Conservation (phyloP, 2,888 invertebrate species). For the Lithophane leautieri region DNA sequence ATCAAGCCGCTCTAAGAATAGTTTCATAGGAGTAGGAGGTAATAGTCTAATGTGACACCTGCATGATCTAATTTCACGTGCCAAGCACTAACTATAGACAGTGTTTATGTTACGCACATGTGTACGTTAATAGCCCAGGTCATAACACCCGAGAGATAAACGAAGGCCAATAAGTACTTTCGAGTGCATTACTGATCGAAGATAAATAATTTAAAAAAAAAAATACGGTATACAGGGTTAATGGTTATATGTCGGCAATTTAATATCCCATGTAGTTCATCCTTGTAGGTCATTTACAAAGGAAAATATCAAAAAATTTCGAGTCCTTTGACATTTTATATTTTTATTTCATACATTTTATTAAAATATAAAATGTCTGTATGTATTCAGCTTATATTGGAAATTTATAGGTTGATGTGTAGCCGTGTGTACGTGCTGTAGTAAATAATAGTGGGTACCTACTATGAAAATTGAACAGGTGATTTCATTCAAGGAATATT, state of each 20-base stretch:
- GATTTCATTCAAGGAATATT: background rate
- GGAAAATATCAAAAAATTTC: too few species aligned
- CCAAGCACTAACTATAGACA: constrained; percentile 65
- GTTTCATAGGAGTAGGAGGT: constrained; percentile 48
- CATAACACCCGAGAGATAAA: constrained; percentile 25
- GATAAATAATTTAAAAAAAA: too few species aligned
- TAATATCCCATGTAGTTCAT: too few species aligned
- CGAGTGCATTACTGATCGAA: too few species aligned
- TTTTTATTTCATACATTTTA: too few species aligned
- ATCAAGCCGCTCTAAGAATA: constrained; percentile 65
- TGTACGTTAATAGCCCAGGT: constrained; percentile 58
- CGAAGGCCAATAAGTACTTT: constrained; percentile 20
- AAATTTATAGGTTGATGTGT: too few species aligned
- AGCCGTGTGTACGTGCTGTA: background rate
- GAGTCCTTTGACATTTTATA: too few species aligned
- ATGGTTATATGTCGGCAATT: too few species aligned
- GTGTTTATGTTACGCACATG: constrained; percentile 59
- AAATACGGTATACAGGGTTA: too few species aligned
- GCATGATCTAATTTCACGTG: constrained; percentile 73
- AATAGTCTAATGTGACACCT: constrained; percentile 65
- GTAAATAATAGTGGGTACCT: constrained; percentile 13
- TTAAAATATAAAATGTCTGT: too few species aligned
- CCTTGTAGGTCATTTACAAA: too few species aligned
- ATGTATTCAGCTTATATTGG: too few species aligned
- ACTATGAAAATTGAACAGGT: background rate